Percentiles rank a stretch among this genome's conserved stretches.
These are phyloP conservation scores for Saccostrea echinata DNA, from an alignment of 1,140 invertebrate genomes.

Conservation along the genomic window DNA sequence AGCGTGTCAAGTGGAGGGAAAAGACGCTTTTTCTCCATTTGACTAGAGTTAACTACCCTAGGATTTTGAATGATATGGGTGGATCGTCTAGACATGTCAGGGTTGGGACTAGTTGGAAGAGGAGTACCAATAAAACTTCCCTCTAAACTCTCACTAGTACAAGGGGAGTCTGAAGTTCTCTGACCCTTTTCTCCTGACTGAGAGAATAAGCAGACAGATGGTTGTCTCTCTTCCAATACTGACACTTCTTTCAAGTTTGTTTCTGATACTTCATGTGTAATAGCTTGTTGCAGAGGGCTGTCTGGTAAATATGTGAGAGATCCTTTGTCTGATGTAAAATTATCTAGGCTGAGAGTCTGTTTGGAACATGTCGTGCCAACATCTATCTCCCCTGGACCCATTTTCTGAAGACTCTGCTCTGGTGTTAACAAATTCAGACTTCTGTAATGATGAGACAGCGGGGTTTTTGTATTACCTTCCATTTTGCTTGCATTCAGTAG, in stretches of 20 bases:
- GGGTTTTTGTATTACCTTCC: neutral
- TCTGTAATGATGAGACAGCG: constrained; percentile 9
- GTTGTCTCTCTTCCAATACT: neutral
- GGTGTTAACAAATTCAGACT: neutral
- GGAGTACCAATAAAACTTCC: constrained; percentile 63
- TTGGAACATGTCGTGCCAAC: neutral
- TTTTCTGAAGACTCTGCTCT: neutral
- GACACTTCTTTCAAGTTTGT: constrained; percentile 49
- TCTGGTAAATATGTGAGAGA: neutral
- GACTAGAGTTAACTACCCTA: constrained; percentile 63
- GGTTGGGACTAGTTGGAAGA: constrained; percentile 68
- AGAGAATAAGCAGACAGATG: neutral
- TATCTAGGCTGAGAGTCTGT: neutral
- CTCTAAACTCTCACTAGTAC: neutral
- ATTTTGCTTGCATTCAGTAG: neutral
- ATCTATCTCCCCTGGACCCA: neutral
- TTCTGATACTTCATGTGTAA: neutral
- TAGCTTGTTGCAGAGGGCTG: neutral
- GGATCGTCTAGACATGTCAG: constrained; percentile 67
- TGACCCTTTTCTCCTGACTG: neutral
- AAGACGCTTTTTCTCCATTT: constrained; percentile 52
- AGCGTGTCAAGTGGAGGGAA: constrained; percentile 45
- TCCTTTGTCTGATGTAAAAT: too few species aligned
- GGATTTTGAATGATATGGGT: constrained; percentile 71
- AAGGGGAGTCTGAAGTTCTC: neutral